A percentile compares a stretch with the other conserved stretches of the same genome.
Evolutionary conservation across 2,113 vertebrate species (phyloP).

Genomic region (Numenius arquata): DNA sequence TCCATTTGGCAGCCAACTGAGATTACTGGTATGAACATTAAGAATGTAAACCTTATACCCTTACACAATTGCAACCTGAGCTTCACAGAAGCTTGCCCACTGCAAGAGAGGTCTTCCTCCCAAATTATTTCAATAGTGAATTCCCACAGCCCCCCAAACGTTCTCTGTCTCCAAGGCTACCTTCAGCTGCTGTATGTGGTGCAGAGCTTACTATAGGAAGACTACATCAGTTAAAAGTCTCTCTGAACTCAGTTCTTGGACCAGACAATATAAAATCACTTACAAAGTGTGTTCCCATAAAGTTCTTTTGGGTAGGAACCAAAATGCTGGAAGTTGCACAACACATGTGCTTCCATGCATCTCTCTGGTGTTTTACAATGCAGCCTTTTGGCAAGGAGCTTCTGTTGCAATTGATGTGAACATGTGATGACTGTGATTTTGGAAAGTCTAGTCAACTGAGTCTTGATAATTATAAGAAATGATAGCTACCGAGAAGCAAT

Average conservation of each 20-base stretch:
- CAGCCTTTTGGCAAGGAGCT: not conserved
- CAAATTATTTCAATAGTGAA: not conserved
- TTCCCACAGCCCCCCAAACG: not conserved
- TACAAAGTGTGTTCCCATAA: not conserved
- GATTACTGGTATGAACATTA: not conserved
- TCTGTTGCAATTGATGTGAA: not conserved
- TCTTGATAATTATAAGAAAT: not conserved
- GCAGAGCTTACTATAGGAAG: not conserved
- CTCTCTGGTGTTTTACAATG: not conserved
- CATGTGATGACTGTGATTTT: not conserved
- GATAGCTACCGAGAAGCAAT: not conserved
- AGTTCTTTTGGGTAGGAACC: not conserved
- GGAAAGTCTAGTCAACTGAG: not conserved
- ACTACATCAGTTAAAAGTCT: not conserved
- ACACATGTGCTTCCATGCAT: not conserved
- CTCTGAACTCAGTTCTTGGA: not conserved
- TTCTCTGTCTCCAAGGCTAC: not conserved
- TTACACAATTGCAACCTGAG: not conserved
- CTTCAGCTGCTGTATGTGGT: not conserved
- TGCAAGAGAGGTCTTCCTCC: not conserved
- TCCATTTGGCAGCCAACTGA: not conserved
- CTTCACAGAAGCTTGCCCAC: not conserved
- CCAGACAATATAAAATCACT: not conserved
- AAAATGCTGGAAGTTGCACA: not conserved
- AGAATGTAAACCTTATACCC: not conserved